Evolutionary conservation across 2,888 invertebrate genomes (phyloP).

Genomic region (Oligia fasciuncula): DNA sequence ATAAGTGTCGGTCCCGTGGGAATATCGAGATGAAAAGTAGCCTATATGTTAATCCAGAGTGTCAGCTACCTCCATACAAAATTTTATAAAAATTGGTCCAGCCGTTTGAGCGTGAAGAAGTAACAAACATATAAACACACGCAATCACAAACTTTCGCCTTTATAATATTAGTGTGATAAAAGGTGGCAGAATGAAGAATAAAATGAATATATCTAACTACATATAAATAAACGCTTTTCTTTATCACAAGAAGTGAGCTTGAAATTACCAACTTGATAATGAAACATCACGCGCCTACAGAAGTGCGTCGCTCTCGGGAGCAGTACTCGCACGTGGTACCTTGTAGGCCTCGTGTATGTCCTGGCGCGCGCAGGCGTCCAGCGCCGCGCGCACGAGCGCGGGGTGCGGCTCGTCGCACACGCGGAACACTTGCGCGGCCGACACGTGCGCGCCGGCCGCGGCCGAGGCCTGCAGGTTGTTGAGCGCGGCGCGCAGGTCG

Average conservation of each 20-base stretch:
- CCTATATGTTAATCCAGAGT: too few relatives aligned
- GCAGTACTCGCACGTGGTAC: conserved; percentile 59
- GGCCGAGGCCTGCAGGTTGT: conserved; percentile 98
- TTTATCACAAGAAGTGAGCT: background rate
- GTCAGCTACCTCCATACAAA: too few relatives aligned
- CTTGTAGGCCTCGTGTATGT: conserved; percentile 96
- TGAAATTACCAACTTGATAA: background rate
- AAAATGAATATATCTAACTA: background rate
- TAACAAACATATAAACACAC: too few relatives aligned
- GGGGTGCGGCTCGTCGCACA: conserved; percentile 99
- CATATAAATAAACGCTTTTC: background rate
- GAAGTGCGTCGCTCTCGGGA: too few relatives aligned
- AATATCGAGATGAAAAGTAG: too few relatives aligned
- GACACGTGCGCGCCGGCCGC: conserved; percentile 96
- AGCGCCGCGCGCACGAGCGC: conserved; percentile 97
- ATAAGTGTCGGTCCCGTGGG: too few relatives aligned
- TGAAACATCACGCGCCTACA: background rate
- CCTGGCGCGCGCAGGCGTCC: conserved; percentile 93
- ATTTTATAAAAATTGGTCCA: too few relatives aligned
- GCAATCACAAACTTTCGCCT: too few relatives aligned
- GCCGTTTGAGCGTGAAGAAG: too few relatives aligned
- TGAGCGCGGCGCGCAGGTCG: conserved; percentile 99
- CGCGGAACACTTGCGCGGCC: conserved; percentile 98
- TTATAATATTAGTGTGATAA: too few relatives aligned
- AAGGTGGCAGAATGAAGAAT: background rate